Conservation (phyloP, 2,888 invertebrate genomes). For the Tetramorium bicarinatum region DNA sequence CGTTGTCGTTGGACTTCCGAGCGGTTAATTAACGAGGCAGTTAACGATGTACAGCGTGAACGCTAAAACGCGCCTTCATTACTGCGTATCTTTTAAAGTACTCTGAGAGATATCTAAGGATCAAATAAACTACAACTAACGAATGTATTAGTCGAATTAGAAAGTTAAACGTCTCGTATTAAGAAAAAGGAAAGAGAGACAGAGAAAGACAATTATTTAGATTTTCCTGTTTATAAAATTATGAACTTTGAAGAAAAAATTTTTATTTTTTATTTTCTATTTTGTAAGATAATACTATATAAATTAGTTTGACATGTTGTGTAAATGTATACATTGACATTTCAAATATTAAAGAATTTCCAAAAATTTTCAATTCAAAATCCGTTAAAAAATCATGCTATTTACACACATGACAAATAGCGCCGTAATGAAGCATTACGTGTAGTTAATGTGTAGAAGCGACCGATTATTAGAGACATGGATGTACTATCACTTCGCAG, state of each 20-base stretch:
- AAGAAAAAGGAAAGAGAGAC: neutral
- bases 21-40: constrained; percentile 77
- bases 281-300: neutral
- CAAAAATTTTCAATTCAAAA: neutral
- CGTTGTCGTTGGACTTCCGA: constrained; percentile 72
- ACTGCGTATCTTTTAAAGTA: constrained; percentile 64
- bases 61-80: constrained; percentile 77
- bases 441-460: constrained; percentile 23
- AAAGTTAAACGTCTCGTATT: constrained; percentile 1
- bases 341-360: neutral
- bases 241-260: neutral
- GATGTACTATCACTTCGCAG: constrained; percentile 28
- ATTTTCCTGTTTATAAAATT: neutral
- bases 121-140: neutral
- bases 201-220: neutral
- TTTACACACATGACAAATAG: neutral
- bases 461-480: constrained; percentile 15
- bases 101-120: neutral
- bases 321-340: neutral
- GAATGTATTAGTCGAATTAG: neutral
- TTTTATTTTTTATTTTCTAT: neutral
- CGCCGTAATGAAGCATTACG: neutral
- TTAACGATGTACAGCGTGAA: constrained; percentile 72
- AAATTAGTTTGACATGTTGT: neutral
- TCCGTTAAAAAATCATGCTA: neutral